phyloP scores from a whole-genome alignment of 1,140 invertebrate species.

The Pseudomyrmex pallidus region DNA sequence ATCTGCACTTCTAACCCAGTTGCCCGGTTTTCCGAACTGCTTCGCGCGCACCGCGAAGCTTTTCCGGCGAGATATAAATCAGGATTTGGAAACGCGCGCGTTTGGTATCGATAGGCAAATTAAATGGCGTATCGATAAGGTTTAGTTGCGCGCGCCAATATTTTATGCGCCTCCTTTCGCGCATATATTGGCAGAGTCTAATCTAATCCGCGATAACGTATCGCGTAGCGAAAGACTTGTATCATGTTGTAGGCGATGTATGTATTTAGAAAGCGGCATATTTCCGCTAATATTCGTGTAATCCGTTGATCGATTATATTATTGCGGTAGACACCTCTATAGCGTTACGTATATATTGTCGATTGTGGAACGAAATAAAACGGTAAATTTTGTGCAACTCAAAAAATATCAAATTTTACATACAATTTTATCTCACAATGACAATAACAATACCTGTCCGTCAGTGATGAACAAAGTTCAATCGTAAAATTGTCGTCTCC shows the following conservation, averaged over 20 bases:
- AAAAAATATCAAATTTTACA: not conserved
- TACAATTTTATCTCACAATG: not conserved
- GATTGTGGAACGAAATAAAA: not conserved
- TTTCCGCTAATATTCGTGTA: slow-evolving; percentile 10
- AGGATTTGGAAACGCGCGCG: slow-evolving; percentile 10
- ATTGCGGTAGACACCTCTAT: not conserved
- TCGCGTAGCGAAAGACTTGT: slow-evolving; percentile 28
- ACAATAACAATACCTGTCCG: not conserved
- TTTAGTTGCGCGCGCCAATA: slow-evolving; percentile 31
- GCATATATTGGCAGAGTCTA: slow-evolving; percentile 5
- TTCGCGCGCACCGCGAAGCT: not conserved
- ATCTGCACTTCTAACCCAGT: slow-evolving; percentile 10
- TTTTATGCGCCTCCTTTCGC: slow-evolving; percentile 16
- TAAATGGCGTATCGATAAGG: slow-evolving; percentile 45
- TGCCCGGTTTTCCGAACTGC: slow-evolving; percentile 3
- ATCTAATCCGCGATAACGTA: slow-evolving; percentile 43
- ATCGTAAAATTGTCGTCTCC: not conserved
- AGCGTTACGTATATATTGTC: not conserved
- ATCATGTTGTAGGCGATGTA: slow-evolving; percentile 4
- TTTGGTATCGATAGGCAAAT: slow-evolving; percentile 29
- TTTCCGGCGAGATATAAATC: slow-evolving; percentile 33
- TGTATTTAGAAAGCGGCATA: slow-evolving; percentile 13
- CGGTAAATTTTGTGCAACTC: not conserved
- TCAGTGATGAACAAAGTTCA: not conserved
- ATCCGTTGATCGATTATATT: slow-evolving; percentile 11